Percentiles rank a stretch among this genome's conserved stretches.
These are phyloP conservation scores for Mormyrops boulengeri DNA, from an alignment of 2,797 vertebrate genomes.

Conservation along the genomic window DNA sequence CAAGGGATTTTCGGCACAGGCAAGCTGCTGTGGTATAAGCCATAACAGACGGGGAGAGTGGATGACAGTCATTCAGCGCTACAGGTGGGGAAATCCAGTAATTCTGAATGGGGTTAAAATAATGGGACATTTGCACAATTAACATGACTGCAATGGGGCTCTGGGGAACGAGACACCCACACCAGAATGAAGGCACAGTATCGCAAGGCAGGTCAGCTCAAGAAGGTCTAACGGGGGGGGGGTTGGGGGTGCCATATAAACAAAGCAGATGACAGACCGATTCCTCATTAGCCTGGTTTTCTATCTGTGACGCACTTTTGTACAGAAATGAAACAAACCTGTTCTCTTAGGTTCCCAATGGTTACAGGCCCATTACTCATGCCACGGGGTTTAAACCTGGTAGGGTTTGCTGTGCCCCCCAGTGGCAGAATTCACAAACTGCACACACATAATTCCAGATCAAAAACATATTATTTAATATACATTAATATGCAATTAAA, in stretches of 20 bases:
- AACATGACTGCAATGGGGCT: not conserved
- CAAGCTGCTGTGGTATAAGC: not conserved
- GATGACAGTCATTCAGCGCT: not conserved
- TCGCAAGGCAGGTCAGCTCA: conserved; percentile 32
- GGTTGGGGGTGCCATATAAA: conserved; percentile 52
- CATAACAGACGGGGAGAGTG: not conserved
- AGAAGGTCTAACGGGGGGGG: conserved; percentile 50
- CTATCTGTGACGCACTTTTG: conserved; percentile 49
- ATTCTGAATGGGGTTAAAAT: not conserved
- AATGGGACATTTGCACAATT: not conserved
- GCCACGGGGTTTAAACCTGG: conserved; percentile 38
- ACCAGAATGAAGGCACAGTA: not conserved
- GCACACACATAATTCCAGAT: conserved; percentile 25
- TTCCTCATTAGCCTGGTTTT: conserved; percentile 51
- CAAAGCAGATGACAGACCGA: conserved; percentile 38
- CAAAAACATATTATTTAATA: not conserved
- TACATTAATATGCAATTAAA: not conserved
- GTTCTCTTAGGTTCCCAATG: conserved; percentile 53
- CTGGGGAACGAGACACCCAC: not conserved
- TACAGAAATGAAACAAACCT: conserved; percentile 47
- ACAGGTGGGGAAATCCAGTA: not conserved
- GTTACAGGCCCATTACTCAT: conserved; percentile 44
- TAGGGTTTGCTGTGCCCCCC: conserved; percentile 66
- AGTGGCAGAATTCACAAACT: conserved; percentile 53
- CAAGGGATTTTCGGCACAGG: not conserved